A percentile compares a stretch with the other conserved stretches of the same genome.
These are phyloP conservation scores for Atrichornis clamosus DNA, from an alignment of 2,113 vertebrate species.

Conservation along the genomic window DNA sequence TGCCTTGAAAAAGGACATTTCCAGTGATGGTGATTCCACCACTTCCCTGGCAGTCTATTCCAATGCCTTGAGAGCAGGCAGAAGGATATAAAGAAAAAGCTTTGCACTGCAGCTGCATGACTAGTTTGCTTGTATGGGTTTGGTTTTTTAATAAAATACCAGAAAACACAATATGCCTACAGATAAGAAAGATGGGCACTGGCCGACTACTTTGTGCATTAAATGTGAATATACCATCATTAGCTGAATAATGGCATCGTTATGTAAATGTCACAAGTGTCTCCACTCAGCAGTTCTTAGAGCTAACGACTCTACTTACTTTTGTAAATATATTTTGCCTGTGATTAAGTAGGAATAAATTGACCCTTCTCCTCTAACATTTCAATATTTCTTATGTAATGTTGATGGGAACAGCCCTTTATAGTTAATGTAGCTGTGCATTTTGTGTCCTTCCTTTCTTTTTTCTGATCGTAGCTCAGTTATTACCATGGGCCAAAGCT, in stretches of 20 bases:
- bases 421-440: not conserved
- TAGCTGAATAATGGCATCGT: slow-evolving; percentile 5
- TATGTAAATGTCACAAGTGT: slow-evolving; percentile 47
- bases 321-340: slow-evolving; percentile 33
- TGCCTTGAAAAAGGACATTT: not conserved
- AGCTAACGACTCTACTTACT: slow-evolving; percentile 1
- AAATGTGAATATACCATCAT: not conserved
- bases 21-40: not conserved
- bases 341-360: slow-evolving; percentile 39
- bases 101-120: not conserved
- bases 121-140: not conserved
- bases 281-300: slow-evolving; percentile 31
- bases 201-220: not conserved
- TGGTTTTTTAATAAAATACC: slow-evolving; percentile 2
- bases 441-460: slow-evolving; percentile 1
- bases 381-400: slow-evolving; percentile 16
- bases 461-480: not conserved
- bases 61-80: not conserved
- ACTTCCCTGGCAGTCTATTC: not conserved
- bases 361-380: slow-evolving; percentile 25
- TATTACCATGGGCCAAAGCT: not conserved
- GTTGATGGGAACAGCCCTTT: slow-evolving; percentile 7
- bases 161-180: not conserved
- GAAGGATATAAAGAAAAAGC: not conserved
- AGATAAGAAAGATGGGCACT: not conserved